phyloP scores from a whole-genome alignment of 2,113 vertebrate genomes.

The Alexandromys fortis region DNA sequence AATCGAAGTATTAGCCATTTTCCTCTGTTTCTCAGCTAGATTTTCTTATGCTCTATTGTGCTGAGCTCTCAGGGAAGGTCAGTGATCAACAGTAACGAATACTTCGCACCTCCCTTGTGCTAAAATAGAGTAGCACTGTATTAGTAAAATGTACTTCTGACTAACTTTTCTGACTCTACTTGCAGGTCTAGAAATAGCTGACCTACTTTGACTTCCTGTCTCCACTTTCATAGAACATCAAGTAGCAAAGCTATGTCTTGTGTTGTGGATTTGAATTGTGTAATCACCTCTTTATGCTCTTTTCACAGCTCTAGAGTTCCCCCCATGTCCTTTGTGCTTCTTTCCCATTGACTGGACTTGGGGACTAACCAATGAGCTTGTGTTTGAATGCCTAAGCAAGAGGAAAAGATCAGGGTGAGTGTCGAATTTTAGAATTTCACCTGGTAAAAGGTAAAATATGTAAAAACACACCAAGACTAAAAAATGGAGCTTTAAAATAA shows the following conservation, averaged over 20 bases:
- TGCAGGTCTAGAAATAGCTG: background rate
- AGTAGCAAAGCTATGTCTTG: background rate
- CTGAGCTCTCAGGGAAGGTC: background rate
- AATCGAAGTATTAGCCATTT: background rate
- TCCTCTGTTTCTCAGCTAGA: background rate
- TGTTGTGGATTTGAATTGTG: background rate
- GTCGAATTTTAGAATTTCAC: background rate
- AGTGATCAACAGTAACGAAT: background rate
- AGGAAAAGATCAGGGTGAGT: background rate
- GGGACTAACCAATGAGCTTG: background rate
- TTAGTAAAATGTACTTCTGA: background rate
- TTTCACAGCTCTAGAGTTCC: background rate
- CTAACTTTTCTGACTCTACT: background rate
- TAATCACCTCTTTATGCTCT: background rate
- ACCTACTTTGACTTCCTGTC: background rate
- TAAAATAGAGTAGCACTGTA: background rate
- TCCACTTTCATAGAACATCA: background rate
- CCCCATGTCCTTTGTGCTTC: background rate
- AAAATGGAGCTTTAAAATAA: background rate
- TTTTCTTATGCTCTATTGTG: background rate
- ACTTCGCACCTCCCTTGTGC: background rate
- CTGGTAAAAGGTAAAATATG: background rate
- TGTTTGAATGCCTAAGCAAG: background rate
- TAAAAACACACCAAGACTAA: background rate
- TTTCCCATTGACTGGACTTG: background rate